Conservation (phyloP, 2,113 vertebrate species). For the Guaruba guarouba region DNA sequence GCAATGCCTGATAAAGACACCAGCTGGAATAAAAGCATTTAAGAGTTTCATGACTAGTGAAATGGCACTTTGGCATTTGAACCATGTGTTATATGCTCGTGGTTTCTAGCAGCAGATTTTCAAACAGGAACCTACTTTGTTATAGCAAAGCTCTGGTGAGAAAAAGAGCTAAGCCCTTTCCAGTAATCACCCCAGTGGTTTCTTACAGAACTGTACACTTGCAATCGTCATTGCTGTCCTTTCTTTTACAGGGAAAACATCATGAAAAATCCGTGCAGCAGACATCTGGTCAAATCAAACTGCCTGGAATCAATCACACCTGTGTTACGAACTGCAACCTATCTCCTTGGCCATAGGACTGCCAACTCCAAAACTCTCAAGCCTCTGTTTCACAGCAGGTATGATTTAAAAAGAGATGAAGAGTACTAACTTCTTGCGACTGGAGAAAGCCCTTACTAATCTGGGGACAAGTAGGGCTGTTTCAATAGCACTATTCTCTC, state of each 20-base stretch:
- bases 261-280: not conserved
- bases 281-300: fast-evolving
- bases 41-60: not conserved
- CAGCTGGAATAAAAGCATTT: not conserved
- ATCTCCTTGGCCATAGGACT: fast-evolving
- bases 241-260: not conserved
- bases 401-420: fast-evolving
- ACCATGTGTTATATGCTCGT: not conserved
- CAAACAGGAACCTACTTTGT: not conserved
- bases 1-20: not conserved
- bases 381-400: not conserved
- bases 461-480: not conserved
- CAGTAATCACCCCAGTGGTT: not conserved
- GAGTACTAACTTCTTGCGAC: fast-evolving
- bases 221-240: not conserved
- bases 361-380: not conserved
- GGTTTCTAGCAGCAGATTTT: not conserved
- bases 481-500: fast-evolving
- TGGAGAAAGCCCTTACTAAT: not conserved
- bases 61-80: fast-evolving
- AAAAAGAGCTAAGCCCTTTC: not conserved
- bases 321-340: not conserved
- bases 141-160: not conserved
- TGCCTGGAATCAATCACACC: not conserved
- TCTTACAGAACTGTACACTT: not conserved